These are phyloP conservation scores for Watsonalla binaria DNA, from an alignment of 2,888 invertebrate species.

Conservation along the genomic window DNA sequence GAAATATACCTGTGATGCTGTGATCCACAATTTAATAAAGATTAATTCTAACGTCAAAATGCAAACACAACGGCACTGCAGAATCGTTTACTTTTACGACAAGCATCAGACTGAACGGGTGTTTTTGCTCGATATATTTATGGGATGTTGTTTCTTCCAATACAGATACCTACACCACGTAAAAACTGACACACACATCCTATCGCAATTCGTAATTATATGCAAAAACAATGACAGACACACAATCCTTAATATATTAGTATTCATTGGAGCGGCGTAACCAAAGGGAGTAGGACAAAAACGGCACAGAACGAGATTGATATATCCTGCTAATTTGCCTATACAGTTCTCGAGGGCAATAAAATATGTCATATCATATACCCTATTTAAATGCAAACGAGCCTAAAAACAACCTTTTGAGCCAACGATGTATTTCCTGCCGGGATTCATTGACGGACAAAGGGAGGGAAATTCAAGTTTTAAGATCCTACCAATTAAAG, in stretches of 20 bases:
- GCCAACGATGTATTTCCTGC: conserved; percentile 66
- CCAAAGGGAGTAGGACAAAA: conserved; percentile 35
- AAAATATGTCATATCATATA: conserved; percentile 74
- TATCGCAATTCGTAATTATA: conserved; percentile 22
- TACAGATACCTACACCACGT: conserved; percentile 10
- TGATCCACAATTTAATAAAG: too few relatives aligned
- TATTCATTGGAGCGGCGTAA: conserved; percentile 34
- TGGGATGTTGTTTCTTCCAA: neutral
- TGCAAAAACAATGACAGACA: conserved; percentile 17
- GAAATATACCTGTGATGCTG: too few relatives aligned
- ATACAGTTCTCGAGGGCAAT: conserved; percentile 51
- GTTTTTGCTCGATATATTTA: conserved; percentile 13
- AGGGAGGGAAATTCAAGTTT: conserved; percentile 55
- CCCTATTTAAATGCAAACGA: conserved; percentile 56
- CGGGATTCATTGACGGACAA: conserved; percentile 48
- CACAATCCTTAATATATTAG: conserved; percentile 14
- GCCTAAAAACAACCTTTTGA: conserved; percentile 63
- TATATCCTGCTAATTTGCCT: conserved; percentile 77
- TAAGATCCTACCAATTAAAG: conserved; percentile 64
- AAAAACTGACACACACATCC: conserved; percentile 35
- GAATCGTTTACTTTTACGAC: neutral
- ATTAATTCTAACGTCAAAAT: neutral
- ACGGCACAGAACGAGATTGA: conserved; percentile 53
- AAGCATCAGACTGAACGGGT: conserved; percentile 7
- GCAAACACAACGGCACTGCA: neutral